These are phyloP conservation scores for Hydropsyche tenuis DNA, from an alignment of 1,140 invertebrate species.

Conservation along the genomic window DNA sequence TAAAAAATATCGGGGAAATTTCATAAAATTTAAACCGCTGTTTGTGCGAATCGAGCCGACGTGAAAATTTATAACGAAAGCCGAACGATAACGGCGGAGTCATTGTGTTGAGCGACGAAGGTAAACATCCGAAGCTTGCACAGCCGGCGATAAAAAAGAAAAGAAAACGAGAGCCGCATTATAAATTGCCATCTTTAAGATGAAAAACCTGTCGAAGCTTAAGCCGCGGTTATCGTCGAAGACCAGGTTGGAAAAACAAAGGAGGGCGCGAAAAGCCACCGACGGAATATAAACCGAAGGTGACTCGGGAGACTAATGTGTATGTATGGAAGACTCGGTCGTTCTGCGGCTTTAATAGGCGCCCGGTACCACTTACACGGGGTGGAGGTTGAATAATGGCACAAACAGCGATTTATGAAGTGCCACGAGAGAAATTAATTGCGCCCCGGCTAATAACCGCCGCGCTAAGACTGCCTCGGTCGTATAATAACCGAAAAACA, in stretches of 20 bases:
- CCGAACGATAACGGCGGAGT: constrained; percentile 4
- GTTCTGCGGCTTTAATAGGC: constrained; percentile 16
- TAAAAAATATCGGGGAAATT: no score
- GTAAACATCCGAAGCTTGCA: constrained; percentile 24
- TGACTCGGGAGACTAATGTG: constrained; percentile 22
- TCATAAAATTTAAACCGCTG: not conserved
- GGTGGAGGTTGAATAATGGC: constrained; percentile 38
- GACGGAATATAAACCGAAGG: not conserved
- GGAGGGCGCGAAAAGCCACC: not conserved
- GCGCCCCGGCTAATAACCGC: constrained; percentile 27
- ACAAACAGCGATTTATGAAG: constrained; percentile 38
- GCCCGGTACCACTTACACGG: constrained; percentile 17
- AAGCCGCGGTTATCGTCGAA: constrained; percentile 31
- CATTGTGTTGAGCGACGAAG: constrained; percentile 2
- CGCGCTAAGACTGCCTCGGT: constrained; percentile 11
- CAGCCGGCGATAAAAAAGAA: constrained; percentile 16
- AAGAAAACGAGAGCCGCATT: constrained; percentile 10
- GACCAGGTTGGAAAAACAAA: constrained; percentile 37
- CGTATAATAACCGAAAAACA: no score
- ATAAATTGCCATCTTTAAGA: constrained; percentile 36
- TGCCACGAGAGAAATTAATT: constrained; percentile 38
- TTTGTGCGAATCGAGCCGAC: not conserved
- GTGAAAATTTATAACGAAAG: not conserved
- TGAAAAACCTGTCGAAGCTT: constrained; percentile 40
- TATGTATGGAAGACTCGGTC: constrained; percentile 11